phyloP scores from a whole-genome alignment of 2,888 invertebrate genomes.

The Timema cristinae region DNA sequence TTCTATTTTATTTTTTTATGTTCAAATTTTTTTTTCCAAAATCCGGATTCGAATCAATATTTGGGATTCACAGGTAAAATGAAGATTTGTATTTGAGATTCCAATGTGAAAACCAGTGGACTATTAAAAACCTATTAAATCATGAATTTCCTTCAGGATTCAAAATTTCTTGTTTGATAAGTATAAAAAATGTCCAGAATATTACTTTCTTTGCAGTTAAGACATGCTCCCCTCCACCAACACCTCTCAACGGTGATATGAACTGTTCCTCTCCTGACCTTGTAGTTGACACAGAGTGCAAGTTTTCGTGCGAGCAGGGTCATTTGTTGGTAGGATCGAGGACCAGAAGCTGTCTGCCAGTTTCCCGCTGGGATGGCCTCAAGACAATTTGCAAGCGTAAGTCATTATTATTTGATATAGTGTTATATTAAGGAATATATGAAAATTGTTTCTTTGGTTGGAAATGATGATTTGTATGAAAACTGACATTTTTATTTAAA shows the following conservation, averaged over 20 bases:
- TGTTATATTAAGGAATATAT: too few relatives aligned
- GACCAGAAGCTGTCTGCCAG: slow-evolving; percentile 59
- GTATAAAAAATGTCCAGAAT: neutral
- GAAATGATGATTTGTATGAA: too few relatives aligned
- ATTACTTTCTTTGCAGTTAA: slow-evolving; percentile 49
- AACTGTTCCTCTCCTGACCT: slow-evolving; percentile 42
- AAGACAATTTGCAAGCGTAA: slow-evolving; percentile 62
- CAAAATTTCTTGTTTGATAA: neutral
- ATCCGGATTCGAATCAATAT: too few relatives aligned
- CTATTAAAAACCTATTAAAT: neutral
- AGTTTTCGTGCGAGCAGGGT: slow-evolving; percentile 60
- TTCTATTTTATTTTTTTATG: too few relatives aligned
- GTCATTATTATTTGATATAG: slow-evolving; percentile 23
- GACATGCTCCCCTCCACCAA: slow-evolving; percentile 54
- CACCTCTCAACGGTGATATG: slow-evolving; percentile 56
- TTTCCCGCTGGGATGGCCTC: slow-evolving; percentile 66
- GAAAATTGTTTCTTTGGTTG: too few relatives aligned
- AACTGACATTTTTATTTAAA: too few relatives aligned
- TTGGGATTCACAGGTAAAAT: too few relatives aligned
- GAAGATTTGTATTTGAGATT: too few relatives aligned
- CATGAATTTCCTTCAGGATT: neutral
- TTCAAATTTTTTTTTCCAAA: too few relatives aligned
- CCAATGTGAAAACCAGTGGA: too few relatives aligned
- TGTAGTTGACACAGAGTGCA: slow-evolving; percentile 59
- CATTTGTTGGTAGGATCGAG: slow-evolving; percentile 60